Percentiles rank a stretch among this genome's conserved stretches.
Evolutionary conservation across 2,113 vertebrate genomes (phyloP).

Genomic region (Physeter macrocephalus): DNA sequence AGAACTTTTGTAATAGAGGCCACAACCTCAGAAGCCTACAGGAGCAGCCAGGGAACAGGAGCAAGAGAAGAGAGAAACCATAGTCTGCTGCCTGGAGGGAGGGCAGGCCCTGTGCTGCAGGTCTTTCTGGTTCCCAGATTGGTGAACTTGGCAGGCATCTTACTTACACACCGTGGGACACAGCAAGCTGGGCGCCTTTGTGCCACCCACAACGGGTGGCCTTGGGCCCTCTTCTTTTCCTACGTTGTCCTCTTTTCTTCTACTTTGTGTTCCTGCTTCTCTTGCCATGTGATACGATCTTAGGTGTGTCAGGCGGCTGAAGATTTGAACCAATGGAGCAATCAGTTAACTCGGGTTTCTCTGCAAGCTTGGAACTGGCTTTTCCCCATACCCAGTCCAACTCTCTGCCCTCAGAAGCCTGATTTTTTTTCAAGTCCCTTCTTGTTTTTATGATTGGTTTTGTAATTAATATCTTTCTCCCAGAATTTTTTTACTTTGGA

Average conservation of each 20-base stretch:
- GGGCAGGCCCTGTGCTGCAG: rapidly evolving
- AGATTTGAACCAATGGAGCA: not conserved
- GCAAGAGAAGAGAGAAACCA: not conserved
- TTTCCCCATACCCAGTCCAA: too few relatives aligned
- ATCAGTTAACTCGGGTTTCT: not conserved
- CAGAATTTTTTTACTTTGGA: not conserved
- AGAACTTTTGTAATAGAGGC: not conserved
- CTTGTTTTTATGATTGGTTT: not conserved
- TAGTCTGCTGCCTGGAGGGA: not conserved
- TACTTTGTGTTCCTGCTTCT: not conserved
- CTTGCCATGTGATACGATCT: not conserved
- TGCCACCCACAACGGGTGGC: rapidly evolving
- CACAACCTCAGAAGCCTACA: not conserved
- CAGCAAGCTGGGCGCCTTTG: rapidly evolving
- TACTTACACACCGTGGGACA: too few relatives aligned
- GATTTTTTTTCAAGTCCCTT: not conserved
- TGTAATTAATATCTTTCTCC: not conserved
- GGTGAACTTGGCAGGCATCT: rapidly evolving
- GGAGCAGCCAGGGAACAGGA: not conserved
- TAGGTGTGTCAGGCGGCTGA: not conserved
- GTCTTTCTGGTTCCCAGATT: not conserved
- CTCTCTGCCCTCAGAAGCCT: not conserved
- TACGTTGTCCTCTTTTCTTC: not conserved
- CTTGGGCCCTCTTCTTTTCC: not conserved
- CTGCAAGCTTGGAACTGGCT: not conserved